Conservation (phyloP, 2,113 vertebrate genomes). For the Zosterops japonicus region DNA sequence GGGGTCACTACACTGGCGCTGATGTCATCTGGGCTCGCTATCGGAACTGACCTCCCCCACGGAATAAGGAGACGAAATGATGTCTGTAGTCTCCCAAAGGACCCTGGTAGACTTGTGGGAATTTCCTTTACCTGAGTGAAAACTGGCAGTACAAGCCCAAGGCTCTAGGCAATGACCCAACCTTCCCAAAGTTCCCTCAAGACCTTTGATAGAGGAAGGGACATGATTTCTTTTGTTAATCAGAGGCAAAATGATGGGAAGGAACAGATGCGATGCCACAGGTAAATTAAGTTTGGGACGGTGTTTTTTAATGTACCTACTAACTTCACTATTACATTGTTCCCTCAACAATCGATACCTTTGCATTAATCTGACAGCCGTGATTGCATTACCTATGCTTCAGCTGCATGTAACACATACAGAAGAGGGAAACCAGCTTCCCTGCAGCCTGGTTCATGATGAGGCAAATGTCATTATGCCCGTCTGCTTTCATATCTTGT, state of each 20-base stretch:
- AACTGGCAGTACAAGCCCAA: background rate
- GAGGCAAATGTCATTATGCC: slow-evolving; percentile 75
- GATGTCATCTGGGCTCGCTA: rapidly evolving
- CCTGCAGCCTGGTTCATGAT: slow-evolving; percentile 64
- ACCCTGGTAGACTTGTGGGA: background rate
- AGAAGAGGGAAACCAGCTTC: slow-evolving; percentile 61
- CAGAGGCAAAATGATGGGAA: slow-evolving; percentile 34
- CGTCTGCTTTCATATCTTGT: slow-evolving; percentile 72
- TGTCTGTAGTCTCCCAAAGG: background rate
- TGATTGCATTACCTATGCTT: slow-evolving; percentile 76
- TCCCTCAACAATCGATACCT: slow-evolving; percentile 67
- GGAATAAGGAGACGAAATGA: background rate
- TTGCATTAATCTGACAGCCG: slow-evolving; percentile 73
- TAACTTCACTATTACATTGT: slow-evolving; percentile 51
- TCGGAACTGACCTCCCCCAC: background rate
- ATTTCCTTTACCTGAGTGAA: background rate
- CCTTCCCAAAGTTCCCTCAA: background rate
- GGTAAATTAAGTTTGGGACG: slow-evolving; percentile 62
- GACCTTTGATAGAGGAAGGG: background rate
- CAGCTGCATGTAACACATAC: slow-evolving; percentile 62
- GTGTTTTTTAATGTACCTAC: slow-evolving; percentile 59
- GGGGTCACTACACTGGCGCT: rapidly evolving
- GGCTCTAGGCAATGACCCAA: background rate
- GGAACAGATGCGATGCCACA: slow-evolving; percentile 13
- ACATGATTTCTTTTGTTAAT: slow-evolving; percentile 14